Evolutionary conservation across 2,113 vertebrate genomes (phyloP), one percentile per base, ranked within the genome.

Genomic region (Monopterus albus): DNA sequence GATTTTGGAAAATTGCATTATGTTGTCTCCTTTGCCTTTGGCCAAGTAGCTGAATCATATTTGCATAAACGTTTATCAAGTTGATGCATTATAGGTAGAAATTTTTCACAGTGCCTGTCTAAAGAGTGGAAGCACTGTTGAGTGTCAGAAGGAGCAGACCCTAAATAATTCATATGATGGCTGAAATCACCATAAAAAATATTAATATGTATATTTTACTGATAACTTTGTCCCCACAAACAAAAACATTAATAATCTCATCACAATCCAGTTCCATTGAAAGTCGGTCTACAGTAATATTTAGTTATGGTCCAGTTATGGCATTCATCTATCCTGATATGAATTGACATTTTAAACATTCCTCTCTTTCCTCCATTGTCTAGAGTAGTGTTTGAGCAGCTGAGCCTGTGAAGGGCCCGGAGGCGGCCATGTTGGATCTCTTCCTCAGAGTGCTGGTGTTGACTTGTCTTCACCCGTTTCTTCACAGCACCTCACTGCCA

Each of bases 391-490:
- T 79, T 50, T 45, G 35, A 69, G 25, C 49, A 62, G 46, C 71
- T 85, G 46, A 78, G 66, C 64, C 63, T 56, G 46, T 78, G 45
- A 38, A 68, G 43, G 45, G 28, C 47, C 64, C 35, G 1, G 36
- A 29, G 67, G 58, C 46, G 79, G 90, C 81, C 82, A 93, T 93
- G 91, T 75, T 85, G 82, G 76, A 86, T 78, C 74, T 83, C 45
- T 51, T 74, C 55, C 49, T 57, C 47, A 62, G 62, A 65, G 67
- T 21, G 78, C 65, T 74, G 87, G 83, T 68, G 79, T 88, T 56
- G 84, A 86, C 31, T 60, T 20, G 53, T 79, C 81, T 87, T 85
- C 72, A 83, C 78, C 83, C 55, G 3, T 89, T 78, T 14, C 56
- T 81, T 58, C 72, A 31, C 64, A 46, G 58, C 78, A 72, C 75